phyloP scores from a whole-genome alignment of 2,888 invertebrate genomes.

The Limnephilus marmoratus region DNA sequence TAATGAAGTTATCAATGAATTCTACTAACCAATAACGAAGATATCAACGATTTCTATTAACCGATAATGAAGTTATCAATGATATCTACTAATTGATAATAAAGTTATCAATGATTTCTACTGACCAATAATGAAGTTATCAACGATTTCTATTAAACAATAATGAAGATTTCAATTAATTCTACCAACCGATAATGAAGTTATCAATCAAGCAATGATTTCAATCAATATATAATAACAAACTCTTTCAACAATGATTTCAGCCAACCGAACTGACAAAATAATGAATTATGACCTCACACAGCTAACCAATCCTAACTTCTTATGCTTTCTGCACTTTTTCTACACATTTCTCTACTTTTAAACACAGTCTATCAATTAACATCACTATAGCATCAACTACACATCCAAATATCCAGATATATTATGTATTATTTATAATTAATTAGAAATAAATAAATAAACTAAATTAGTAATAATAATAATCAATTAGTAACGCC shows the following conservation, averaged over 20 bases:
- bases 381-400: not conserved
- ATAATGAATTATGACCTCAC: not conserved
- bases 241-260: not conserved
- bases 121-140: not conserved
- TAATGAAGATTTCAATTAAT: not conserved
- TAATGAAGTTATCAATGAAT: no score
- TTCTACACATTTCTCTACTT: not conserved
- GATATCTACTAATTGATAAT: not conserved
- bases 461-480: not conserved
- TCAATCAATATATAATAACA: not conserved
- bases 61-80: no score
- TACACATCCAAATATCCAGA: not conserved
- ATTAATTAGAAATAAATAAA: not conserved
- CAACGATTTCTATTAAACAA: not conserved
- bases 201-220: not conserved
- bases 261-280: not conserved
- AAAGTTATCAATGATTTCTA: not conserved
- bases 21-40: no score
- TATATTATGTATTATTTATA: not conserved
- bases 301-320: not conserved
- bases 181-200: not conserved
- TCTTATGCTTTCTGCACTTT: not conserved
- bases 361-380: not conserved
- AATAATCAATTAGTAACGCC: slow-evolving; percentile 2
- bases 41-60: not conserved